Percentiles rank a stretch among this genome's conserved stretches.
phyloP scores from a whole-genome alignment of 37 sponge, comb jelly and placozoan species.

The Chondrilla cf. caribensis region DNA sequence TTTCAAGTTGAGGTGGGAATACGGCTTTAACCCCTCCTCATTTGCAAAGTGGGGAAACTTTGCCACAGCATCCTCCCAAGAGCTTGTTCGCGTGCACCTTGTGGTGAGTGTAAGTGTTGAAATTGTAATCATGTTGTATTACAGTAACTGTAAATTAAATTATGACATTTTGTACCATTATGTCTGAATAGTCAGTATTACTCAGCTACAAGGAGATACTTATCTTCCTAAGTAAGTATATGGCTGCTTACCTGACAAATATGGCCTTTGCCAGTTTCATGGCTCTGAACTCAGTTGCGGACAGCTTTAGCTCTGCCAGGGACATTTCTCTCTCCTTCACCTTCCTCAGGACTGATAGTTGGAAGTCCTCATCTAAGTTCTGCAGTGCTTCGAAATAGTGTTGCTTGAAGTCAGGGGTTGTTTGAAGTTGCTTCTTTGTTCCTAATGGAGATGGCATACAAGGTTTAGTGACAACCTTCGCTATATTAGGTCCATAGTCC shows the following conservation, averaged over 20 bases:
- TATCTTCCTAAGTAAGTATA: conserved; percentile 1
- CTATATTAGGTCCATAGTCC: too few relatives aligned
- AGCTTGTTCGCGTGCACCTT: background rate
- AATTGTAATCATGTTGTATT: too few relatives aligned
- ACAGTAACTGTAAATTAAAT: too few relatives aligned
- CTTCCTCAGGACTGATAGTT: background rate
- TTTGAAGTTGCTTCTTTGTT: conserved; percentile 11
- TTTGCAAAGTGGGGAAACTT: conserved; percentile 9
- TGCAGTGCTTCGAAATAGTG: conserved; percentile 1
- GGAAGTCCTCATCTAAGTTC: conserved; percentile 1
- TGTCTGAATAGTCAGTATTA: background rate
- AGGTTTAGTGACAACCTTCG: too few relatives aligned
- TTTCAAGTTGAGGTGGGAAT: background rate
- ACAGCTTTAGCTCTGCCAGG: background rate
- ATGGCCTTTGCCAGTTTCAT: conserved; percentile 9
- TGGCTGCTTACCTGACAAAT: background rate
- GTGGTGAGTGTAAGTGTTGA: too few relatives aligned
- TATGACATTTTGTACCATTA: too few relatives aligned
- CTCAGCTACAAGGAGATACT: background rate
- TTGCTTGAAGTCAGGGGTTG: background rate
- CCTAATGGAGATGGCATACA: background rate
- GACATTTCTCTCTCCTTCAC: background rate
- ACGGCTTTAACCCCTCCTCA: background rate
- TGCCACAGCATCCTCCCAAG: conserved; percentile 7
- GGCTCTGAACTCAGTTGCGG: background rate